A percentile compares a stretch with the other conserved stretches of the same genome.
These are phyloP conservation scores for Aradophagus sp. DNA, from an alignment of 1,140 invertebrate species.

Conservation along the genomic window DNA sequence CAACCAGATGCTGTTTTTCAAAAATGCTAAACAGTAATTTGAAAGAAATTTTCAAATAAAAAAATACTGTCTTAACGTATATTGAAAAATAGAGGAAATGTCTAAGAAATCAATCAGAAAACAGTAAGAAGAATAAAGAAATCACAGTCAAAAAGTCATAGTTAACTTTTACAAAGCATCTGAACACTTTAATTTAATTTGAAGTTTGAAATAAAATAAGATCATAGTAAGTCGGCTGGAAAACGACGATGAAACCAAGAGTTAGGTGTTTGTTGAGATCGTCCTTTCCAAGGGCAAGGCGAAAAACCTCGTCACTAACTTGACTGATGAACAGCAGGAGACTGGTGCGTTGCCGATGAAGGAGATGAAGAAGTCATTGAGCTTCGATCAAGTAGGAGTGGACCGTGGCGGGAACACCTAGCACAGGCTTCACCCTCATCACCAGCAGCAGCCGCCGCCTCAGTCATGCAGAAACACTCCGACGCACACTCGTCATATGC, in stretches of 20 bases:
- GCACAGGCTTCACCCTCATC: slow-evolving; percentile 72
- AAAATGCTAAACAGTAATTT: too few species aligned
- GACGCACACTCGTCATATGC: slow-evolving; percentile 72
- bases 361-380: slow-evolving; percentile 78
- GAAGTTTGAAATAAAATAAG: slow-evolving; percentile 30
- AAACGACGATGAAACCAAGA: slow-evolving; percentile 14
- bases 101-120: too few species aligned
- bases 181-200: slow-evolving; percentile 16
- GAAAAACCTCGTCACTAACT: slow-evolving; percentile 37
- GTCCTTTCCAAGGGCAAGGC: slow-evolving; percentile 33
- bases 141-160: too few species aligned
- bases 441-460: slow-evolving; percentile 62
- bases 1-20: too few species aligned
- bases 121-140: too few species aligned
- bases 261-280: slow-evolving; percentile 20
- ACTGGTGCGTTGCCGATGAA: slow-evolving; percentile 78
- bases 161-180: too few species aligned
- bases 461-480: slow-evolving; percentile 68
- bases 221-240: slow-evolving; percentile 23
- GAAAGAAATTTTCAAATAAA: too few species aligned
- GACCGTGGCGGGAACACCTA: slow-evolving; percentile 72
- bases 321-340: slow-evolving; percentile 69
- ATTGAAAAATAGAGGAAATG: too few species aligned
- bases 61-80: too few species aligned
- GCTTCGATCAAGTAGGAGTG: slow-evolving; percentile 74